These are phyloP conservation scores for Brachionus plicatilis DNA, from an alignment of 1,140 invertebrate species.

Conservation along the genomic window DNA sequence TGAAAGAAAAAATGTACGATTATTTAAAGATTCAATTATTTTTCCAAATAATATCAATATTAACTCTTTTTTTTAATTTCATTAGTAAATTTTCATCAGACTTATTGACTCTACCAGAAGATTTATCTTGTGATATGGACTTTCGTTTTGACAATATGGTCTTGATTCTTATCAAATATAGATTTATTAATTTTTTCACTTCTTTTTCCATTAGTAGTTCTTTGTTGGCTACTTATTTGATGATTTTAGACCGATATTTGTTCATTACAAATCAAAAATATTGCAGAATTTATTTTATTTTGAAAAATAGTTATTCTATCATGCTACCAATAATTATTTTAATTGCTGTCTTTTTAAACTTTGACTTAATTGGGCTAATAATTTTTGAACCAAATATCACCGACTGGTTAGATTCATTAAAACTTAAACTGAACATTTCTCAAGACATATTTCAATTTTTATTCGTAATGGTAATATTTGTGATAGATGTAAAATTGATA, in stretches of 20 bases:
- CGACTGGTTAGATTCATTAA: neutral
- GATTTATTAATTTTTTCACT: neutral
- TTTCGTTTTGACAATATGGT: neutral
- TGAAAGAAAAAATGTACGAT: neutral
- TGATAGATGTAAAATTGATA: neutral
- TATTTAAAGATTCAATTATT: neutral
- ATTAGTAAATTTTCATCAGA: neutral
- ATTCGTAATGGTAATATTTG: neutral
- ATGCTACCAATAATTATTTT: neutral
- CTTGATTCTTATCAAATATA: neutral
- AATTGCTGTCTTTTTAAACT: neutral
- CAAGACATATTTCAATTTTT: neutral
- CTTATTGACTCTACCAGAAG: neutral
- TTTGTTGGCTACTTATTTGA: neutral
- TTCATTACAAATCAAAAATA: neutral
- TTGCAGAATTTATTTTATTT: neutral
- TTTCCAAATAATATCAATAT: neutral
- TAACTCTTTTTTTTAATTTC: neutral
- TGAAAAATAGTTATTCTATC: neutral
- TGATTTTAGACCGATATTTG: neutral
- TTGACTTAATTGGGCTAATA: neutral
- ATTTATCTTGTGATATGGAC: neutral
- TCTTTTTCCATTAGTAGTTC: neutral
- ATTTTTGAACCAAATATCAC: neutral
- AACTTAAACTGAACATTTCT: neutral